Evolutionary conservation across 2,888 invertebrate genomes (phyloP), one percentile per base, ranked within the genome.

Genomic region (Osedax frankpressi): DNA sequence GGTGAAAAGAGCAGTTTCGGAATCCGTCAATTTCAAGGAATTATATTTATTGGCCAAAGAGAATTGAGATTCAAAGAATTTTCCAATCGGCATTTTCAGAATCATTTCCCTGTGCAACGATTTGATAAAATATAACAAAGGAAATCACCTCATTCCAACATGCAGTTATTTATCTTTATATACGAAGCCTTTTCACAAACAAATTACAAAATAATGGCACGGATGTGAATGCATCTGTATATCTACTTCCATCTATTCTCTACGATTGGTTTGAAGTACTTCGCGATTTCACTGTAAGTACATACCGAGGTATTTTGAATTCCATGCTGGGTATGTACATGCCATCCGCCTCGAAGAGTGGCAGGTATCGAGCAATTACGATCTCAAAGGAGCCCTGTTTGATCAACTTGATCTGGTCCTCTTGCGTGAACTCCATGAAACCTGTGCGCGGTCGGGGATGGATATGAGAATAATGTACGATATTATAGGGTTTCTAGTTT

Each of bases 381-480:
- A 83, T 81, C 76, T 84, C 84, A 79, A 84, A 84, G 11, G 83
- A 81, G 1, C 84, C 83, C 75, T 83, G 81, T 77, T 84, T 84
- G 73, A 84, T 82, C 74, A 84, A 77, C 25, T 78, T 76, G n/a
- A 84, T 83, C 79, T 84, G 84, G 76, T 84, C 83, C 3, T 82
- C 81, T 73, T 82, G 80, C 6, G 78, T 76, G 65, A 84, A 79
- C 76, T 82, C 82, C 26, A 76, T 73, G 76, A 84, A 84, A 11
- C 83, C 83, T 69, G n/a, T n/a, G n/a, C n/a, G n/a, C n/a, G n/a
- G n/a, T n/a, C n/a, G n/a, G n/a, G n/a, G n/a, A n/a, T n/a, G n/a
- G n/a, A n/a, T n/a, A n/a, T n/a, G n/a, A n/a, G n/a, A n/a, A n/a
- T n/a, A n/a, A n/a, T n/a, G n/a, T n/a, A n/a, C n/a, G n/a, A n/a